phyloP scores from a whole-genome alignment of 1,140 invertebrate genomes.

The Aphelinus certus region DNA sequence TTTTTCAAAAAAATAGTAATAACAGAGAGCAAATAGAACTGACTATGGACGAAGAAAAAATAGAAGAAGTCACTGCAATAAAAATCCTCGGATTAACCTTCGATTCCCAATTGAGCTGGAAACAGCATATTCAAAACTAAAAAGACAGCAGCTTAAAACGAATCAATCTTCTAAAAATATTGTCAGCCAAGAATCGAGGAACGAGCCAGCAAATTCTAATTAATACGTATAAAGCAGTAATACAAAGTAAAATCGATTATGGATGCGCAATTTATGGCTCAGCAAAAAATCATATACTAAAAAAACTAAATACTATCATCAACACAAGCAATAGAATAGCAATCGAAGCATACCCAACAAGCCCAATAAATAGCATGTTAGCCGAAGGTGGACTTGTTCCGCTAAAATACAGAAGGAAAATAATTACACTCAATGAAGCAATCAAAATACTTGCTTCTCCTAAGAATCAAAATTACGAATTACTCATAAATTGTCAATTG shows the following conservation, averaged over 20 bases:
- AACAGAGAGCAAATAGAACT: background rate
- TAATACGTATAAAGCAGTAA: conserved; percentile 1
- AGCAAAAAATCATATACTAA: background rate
- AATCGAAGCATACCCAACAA: background rate
- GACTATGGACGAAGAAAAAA: background rate
- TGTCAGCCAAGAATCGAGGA: conserved; percentile 5
- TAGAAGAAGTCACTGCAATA: background rate
- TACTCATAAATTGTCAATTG: too few species aligned
- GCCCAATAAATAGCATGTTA: background rate
- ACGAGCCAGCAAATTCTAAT: background rate
- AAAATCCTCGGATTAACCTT: conserved; percentile 6
- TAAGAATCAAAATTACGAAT: too few species aligned
- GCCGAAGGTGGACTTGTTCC: too few species aligned
- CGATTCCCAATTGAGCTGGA: conserved; percentile 1
- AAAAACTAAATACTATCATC: background rate
- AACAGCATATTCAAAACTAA: background rate
- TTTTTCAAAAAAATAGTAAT: background rate
- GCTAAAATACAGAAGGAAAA: too few species aligned
- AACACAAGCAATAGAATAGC: background rate
- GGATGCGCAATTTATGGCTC: background rate
- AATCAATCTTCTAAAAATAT: background rate
- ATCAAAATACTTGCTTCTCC: too few species aligned
- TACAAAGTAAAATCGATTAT: conserved; percentile 13
- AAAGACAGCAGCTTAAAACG: background rate
- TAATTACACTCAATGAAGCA: too few species aligned